Percentiles rank a stretch among this genome's conserved stretches.
phyloP scores from a whole-genome alignment of 1,140 invertebrate genomes.

The Dermatophagoides farinae region DNA sequence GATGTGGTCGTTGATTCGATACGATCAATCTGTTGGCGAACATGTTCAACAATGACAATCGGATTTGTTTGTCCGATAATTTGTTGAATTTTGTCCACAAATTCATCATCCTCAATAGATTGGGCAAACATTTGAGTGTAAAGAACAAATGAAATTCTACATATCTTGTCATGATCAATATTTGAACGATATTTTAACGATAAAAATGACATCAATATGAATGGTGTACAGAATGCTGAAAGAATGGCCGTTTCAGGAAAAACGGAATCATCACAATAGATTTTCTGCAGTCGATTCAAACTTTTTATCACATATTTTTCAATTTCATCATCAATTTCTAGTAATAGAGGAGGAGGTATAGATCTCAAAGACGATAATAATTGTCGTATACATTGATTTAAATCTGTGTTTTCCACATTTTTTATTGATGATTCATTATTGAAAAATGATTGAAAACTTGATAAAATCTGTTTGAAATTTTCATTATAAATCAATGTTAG shows the following conservation, averaged over 20 bases:
- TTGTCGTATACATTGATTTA: too few species aligned
- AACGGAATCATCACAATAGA: background rate
- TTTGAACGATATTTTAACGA: background rate
- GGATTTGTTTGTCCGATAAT: background rate
- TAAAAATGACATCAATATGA: background rate
- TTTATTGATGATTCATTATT: too few species aligned
- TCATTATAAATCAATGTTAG: too few species aligned
- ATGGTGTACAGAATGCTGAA: background rate
- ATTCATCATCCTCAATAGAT: background rate
- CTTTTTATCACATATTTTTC: background rate
- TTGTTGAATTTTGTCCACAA: background rate
- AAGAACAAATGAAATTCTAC: background rate
- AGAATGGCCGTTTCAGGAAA: background rate
- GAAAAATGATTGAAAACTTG: too few species aligned
- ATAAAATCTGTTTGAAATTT: too few species aligned
- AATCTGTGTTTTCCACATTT: too few species aligned
- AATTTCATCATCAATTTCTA: too few species aligned
- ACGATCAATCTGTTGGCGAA: background rate
- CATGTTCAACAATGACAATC: too few species aligned
- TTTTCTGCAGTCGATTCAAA: background rate
- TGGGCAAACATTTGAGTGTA: background rate
- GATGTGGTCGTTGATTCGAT: background rate
- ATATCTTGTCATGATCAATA: background rate
- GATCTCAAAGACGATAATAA: too few species aligned
- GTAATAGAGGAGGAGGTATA: too few species aligned